Evolutionary conservation across 2,888 invertebrate genomes (phyloP), one percentile per base, ranked within the genome.

Genomic region (Caenorhabditis sp.): DNA sequence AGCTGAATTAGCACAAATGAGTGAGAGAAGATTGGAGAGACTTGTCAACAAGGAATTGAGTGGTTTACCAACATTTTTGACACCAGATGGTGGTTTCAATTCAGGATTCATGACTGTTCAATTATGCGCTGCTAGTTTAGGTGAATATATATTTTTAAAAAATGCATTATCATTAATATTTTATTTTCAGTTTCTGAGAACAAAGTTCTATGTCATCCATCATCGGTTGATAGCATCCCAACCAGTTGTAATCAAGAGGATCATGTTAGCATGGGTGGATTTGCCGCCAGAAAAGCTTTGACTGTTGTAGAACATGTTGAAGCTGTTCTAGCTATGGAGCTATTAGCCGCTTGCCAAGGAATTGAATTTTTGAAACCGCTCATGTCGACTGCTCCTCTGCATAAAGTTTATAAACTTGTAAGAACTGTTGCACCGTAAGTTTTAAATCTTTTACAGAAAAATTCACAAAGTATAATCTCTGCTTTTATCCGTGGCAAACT

Each of bases 231-330:
- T 87, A 91, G 91, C 26, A 88, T 92, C 76, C 91, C 91, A 57
- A 92, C 92, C 0, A 91, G 91, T 81, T 92, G 91, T 25, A 92
- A 91, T 12, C 92, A 92, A 70, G 92, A 92, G 86, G 92, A 92
- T 87, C 92, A 92, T 87, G 92, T 92, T 53, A 91, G 91, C 12
- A 92, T 92, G 92, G 92, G 92, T 20, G 92, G 91, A 12, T 92
- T 91, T 86, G 89, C 92, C 0, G 92, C 92, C 1, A 87, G 92
- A 73, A 92, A 92, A 87, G 90, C 91, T 14, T 88, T 92, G 25
- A 89, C 89, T 76, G 91, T 91, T 26, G 88, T 90, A 1, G 89
- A 89, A 78, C 89, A 90, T 71, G 90, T 90, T 1, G 90, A 90
- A 83, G 88, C 89, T 70, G 92, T 92, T 25, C 90, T 92, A 54